Conservation (phyloP, 2,113 vertebrate species). For the Empidonax alnorum region DNA sequence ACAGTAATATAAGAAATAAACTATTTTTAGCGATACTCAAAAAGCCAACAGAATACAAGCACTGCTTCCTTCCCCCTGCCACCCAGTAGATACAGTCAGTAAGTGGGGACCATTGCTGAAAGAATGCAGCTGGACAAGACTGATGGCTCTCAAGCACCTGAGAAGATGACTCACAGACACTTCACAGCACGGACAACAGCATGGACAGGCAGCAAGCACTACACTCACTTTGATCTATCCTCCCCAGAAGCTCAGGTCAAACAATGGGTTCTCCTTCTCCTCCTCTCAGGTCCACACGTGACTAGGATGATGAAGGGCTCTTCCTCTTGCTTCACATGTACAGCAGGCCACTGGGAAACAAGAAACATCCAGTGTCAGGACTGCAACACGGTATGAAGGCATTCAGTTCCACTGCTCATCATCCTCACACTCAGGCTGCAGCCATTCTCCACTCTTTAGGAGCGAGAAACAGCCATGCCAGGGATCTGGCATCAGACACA, state of each 20-base stretch:
- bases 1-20: rapidly evolving
- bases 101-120: background rate
- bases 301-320: background rate
- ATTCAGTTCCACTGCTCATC: background rate
- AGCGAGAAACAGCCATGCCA: background rate
- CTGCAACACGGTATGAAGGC: rapidly evolving
- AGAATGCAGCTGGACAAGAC: background rate
- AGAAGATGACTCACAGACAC: background rate
- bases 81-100: background rate
- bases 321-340: background rate
- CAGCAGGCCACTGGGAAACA: background rate
- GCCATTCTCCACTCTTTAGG: background rate
- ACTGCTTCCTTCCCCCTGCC: background rate
- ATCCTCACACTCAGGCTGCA: background rate
- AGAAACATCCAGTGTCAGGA: background rate
- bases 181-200: rapidly evolving
- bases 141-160: rapidly evolving
- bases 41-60: background rate
- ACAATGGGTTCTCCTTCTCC: background rate
- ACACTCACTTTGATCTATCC: background rate
- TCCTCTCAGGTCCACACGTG: background rate
- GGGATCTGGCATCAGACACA: background rate
- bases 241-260: background rate
- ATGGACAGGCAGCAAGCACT: background rate
- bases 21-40: background rate